Conservation (phyloP, 2,888 invertebrate species). For the Xiphydria camelus region DNA sequence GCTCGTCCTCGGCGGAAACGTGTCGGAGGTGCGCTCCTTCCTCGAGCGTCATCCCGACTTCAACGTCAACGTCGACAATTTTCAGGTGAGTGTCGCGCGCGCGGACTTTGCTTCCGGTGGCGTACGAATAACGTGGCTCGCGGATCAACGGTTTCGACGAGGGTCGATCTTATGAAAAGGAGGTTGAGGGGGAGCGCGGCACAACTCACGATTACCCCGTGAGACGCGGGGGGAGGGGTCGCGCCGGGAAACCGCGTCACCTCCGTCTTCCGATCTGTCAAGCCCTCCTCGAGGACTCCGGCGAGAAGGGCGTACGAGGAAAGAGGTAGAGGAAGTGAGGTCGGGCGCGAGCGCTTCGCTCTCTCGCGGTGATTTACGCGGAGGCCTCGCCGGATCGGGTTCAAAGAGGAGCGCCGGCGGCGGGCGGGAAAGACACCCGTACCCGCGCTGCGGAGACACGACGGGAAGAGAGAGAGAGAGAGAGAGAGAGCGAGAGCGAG, state of each 20-base stretch:
- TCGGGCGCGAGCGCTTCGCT: no score
- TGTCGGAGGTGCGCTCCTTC: conserved; percentile 57
- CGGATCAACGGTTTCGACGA: no score
- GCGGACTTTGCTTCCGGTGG: no score
- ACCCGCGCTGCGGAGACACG: no score
- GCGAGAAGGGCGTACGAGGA: no score
- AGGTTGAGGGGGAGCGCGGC: no score
- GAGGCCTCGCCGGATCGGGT: background rate
- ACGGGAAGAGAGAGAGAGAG: background rate
- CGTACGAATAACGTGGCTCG: no score
- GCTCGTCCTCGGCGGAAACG: conserved; percentile 59
- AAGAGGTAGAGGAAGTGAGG: no score
- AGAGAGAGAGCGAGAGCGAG: background rate
- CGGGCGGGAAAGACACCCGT: background rate
- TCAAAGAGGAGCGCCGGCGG: background rate
- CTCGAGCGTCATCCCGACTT: conserved; percentile 57
- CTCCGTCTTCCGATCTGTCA: conserved; percentile 9
- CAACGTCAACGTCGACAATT: conserved; percentile 65
- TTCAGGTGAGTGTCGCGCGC: conserved; percentile 58
- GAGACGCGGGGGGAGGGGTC: conserved; percentile 1
- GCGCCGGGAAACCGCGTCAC: conserved; percentile 3
- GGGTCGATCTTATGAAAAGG: no score
- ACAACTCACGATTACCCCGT: conserved; percentile 1
- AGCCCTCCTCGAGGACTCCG: conserved; percentile 4
- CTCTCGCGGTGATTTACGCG: conserved; percentile 33